phyloP scores from a whole-genome alignment of 2,797 vertebrate genomes.

The Mastacembelus armatus region DNA sequence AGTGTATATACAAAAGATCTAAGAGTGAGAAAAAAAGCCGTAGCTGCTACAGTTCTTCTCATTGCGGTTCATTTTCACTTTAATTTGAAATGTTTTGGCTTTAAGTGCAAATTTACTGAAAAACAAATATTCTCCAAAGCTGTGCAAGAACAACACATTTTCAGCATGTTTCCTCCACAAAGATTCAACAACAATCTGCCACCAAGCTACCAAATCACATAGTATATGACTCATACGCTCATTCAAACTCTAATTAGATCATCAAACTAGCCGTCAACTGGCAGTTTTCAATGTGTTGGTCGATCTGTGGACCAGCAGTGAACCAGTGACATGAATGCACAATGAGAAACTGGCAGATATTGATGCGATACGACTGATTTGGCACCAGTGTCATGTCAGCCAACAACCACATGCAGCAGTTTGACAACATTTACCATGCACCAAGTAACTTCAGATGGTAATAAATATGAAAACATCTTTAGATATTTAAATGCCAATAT shows the following conservation, averaged over 20 bases:
- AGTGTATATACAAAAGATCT: conserved; percentile 8
- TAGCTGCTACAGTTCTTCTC: conserved; percentile 4
- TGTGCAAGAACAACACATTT: background rate
- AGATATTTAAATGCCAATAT: too few species aligned
- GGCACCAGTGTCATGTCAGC: background rate
- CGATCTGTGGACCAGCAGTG: background rate
- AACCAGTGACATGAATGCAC: background rate
- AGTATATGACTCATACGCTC: conserved; percentile 1
- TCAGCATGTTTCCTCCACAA: conserved; percentile 21
- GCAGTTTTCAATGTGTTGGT: background rate
- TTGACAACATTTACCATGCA: too few species aligned
- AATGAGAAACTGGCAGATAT: background rate
- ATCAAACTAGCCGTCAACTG: conserved; percentile 3
- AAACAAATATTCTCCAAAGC: conserved; percentile 10
- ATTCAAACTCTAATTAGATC: conserved; percentile 35
- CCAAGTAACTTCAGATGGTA: too few species aligned
- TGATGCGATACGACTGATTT: conserved; percentile 4
- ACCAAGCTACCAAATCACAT: conserved; percentile 23
- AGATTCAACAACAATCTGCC: conserved; percentile 29
- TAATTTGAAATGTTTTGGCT: conserved; percentile 22
- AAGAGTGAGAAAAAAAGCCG: conserved; percentile 18
- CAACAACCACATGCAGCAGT: background rate
- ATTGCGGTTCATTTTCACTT: background rate
- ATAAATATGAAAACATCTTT: too few species aligned
- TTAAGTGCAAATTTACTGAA: conserved; percentile 9